Evolutionary conservation across 2,888 invertebrate species (phyloP).

Genomic region (Hemistola chrysoprasaria): DNA sequence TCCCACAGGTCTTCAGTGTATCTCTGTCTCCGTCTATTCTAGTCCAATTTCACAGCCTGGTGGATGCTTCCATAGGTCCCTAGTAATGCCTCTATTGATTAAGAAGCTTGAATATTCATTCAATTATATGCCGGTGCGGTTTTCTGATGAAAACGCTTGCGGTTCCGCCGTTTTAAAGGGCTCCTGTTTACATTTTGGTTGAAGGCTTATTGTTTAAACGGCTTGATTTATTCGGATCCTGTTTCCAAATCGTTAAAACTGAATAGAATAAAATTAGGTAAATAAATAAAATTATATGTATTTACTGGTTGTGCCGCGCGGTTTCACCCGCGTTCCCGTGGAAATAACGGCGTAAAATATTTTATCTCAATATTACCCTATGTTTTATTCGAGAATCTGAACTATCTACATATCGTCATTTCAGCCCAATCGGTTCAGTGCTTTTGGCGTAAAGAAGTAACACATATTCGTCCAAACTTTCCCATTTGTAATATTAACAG

Average conservation of each 20-base stretch:
- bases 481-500: too few relatives aligned
- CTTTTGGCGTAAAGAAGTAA: too few relatives aligned
- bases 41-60: slow-evolving; percentile 79
- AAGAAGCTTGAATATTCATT: slow-evolving; percentile 80
- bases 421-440: too few relatives aligned
- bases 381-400: too few relatives aligned
- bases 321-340: too few relatives aligned
- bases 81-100: slow-evolving; percentile 78
- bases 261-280: slow-evolving; percentile 8
- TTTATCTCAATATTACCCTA: too few relatives aligned
- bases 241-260: slow-evolving; percentile 23
- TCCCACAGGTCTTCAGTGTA: slow-evolving; percentile 29
- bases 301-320: too few relatives aligned
- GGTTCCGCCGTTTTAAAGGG: slow-evolving; percentile 47
- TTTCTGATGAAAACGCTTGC: slow-evolving; percentile 60
- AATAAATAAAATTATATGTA: neutral
- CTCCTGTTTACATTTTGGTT: slow-evolving; percentile 31
- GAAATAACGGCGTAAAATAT: too few relatives aligned
- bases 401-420: too few relatives aligned
- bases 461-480: too few relatives aligned
- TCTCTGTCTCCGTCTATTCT: slow-evolving; percentile 52
- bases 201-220: slow-evolving; percentile 20
- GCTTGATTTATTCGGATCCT: slow-evolving; percentile 26
- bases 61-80: slow-evolving; percentile 67
- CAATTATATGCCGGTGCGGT: slow-evolving; percentile 71